phyloP scores from a whole-genome alignment of 2,113 vertebrate genomes.

The Corythaixoides concolor region DNA sequence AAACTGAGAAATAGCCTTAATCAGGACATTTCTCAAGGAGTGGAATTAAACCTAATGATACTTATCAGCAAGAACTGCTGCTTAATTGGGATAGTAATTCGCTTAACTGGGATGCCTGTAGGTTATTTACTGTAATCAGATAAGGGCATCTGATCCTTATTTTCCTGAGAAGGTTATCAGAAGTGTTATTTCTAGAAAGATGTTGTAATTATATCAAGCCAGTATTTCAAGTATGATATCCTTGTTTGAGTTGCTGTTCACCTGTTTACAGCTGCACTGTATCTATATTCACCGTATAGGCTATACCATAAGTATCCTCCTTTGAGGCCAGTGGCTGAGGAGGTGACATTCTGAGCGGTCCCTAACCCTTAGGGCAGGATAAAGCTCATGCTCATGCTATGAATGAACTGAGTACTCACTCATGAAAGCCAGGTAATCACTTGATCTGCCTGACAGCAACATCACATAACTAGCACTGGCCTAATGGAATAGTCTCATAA shows the following conservation, averaged over 20 bases:
- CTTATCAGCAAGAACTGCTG: constrained; percentile 55
- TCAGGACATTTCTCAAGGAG: constrained; percentile 52
- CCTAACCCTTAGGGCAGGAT: background rate
- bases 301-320: background rate
- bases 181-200: constrained; percentile 15
- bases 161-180: constrained; percentile 39
- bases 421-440: background rate
- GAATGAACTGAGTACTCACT: background rate
- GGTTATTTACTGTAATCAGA: constrained; percentile 66
- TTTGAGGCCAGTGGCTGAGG: background rate
- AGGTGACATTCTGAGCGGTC: background rate
- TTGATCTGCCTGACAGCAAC: background rate
- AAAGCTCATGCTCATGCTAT: background rate
- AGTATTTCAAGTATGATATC: background rate
- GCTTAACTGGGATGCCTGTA: constrained; percentile 57
- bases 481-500: background rate
- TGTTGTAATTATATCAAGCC: background rate
- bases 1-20: constrained; percentile 51
- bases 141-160: constrained; percentile 52
- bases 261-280: background rate
- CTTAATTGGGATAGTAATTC: constrained; percentile 65
- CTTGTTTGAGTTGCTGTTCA: background rate
- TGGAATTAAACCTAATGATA: constrained; percentile 66
- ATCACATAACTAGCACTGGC: background rate
- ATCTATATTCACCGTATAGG: background rate